Conservation (phyloP, 1,140 invertebrate genomes). For the Neodiprion virginianus region DNA sequence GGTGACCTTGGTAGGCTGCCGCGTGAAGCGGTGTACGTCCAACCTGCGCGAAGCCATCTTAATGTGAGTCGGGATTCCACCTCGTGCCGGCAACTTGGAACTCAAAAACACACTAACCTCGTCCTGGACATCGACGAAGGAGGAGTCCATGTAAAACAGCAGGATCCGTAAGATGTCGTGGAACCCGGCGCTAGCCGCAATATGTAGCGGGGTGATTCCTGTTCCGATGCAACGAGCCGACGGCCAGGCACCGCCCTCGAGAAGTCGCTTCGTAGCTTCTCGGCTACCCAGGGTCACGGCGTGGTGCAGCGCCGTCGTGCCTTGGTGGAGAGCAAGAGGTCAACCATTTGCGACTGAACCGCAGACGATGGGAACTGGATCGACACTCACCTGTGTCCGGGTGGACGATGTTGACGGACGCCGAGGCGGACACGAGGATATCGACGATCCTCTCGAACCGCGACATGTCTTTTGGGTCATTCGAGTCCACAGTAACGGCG, state of each 20-base stretch:
- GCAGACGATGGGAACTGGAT: neutral
- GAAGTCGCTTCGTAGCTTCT: constrained; percentile 21
- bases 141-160: constrained; percentile 15
- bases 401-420: constrained; percentile 22
- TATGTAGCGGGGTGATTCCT: constrained; percentile 27
- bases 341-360: neutral
- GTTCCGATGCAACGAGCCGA: constrained; percentile 25
- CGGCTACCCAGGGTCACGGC: constrained; percentile 19
- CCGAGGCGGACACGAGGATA: constrained; percentile 20
- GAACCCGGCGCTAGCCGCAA: constrained; percentile 20
- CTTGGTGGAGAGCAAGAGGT: constrained; percentile 9
- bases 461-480: constrained; percentile 12
- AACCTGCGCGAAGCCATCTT: constrained; percentile 14
- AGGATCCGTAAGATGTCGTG: constrained; percentile 17
- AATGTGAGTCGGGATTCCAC: constrained; percentile 47
- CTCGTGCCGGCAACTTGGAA: constrained; percentile 52
- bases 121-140: constrained; percentile 17
- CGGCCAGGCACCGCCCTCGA: constrained; percentile 22
- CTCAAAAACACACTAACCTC: constrained; percentile 12
- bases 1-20: constrained; percentile 33
- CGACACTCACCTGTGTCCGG: constrained; percentile 19
- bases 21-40: constrained; percentile 31
- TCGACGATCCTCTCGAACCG: constrained; percentile 18
- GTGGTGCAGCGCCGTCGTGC: constrained; percentile 19
- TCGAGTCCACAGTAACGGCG: constrained; percentile 24